Base-by-base conservation (phyloP, 2,888 invertebrate genomes). In the Allophyes oxyacanthae region DNA sequence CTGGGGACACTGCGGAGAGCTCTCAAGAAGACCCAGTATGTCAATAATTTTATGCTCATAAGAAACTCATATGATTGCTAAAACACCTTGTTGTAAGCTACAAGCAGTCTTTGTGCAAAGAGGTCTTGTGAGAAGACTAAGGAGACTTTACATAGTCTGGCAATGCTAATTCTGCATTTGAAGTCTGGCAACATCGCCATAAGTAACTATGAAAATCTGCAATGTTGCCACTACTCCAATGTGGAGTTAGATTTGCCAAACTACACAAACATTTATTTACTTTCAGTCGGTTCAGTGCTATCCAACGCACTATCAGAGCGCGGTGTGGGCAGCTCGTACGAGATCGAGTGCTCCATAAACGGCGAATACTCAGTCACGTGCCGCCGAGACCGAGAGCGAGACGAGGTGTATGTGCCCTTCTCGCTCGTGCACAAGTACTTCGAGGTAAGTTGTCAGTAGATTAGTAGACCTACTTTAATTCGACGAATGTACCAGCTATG, bases 361-460 rank as follows among this genome's bases (percentile, higher is more conserved):
- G 98, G 97, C 48, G 98, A 98, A 81, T 97, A 97, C 84, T 95
- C 96, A 4, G 95, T 98, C 74, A 95, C 95, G 37, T 98, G 98
- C 85, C 95, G 96, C 51, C 95, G 96, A 49, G 97, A 97, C 83
- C 95, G 95, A n/a, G 96, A 96, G 72, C 53, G 73, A 0, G 96
- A 96, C 77, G 98, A 98, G 91, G 97, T 99, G 28, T 99, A 96
- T 87, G 92, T 99, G 77, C 99, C 99, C 15, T 99, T 99, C 91
- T 97, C 97, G 41, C 98, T 99, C 85, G 95, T 99, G 76, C 97
- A 97, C 82, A 98, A 97, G 87, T 99, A 99, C 91, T 99, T 99
- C 92, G 99, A 99, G 95, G 97, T 97, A 75, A 82, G 87, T 46
- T 2, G 28, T 14, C 0, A 28, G 2, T 28, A 28, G 1, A 28